Percentiles rank a stretch among this genome's conserved stretches.
phyloP scores from a whole-genome alignment of 2,888 invertebrate species.

The Patella depressa region DNA sequence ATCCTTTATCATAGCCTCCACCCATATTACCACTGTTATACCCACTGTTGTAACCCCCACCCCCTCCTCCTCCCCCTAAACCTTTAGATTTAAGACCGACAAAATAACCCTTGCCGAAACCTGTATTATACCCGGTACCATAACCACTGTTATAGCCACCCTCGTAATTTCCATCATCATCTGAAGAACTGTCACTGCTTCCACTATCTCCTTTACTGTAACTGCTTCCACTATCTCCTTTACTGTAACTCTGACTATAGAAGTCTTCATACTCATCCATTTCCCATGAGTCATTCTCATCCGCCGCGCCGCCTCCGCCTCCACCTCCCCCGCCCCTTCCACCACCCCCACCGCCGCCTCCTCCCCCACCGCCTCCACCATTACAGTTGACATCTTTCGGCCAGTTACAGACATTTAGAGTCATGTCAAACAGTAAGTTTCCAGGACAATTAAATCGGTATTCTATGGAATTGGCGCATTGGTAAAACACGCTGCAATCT shows the following conservation, averaged over 20 bases:
- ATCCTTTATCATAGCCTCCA: slow-evolving; percentile 16
- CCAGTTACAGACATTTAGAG: slow-evolving; percentile 24
- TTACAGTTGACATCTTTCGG: slow-evolving; percentile 20
- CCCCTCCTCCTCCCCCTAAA: slow-evolving; percentile 9
- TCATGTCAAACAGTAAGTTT: slow-evolving; percentile 19
- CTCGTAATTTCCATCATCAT: slow-evolving; percentile 23
- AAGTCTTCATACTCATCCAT: slow-evolving; percentile 9
- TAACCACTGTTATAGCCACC: slow-evolving; percentile 26
- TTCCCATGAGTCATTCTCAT: slow-evolving; percentile 18
- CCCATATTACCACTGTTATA: background rate
- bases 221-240: slow-evolving; percentile 35
- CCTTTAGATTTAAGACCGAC: background rate
- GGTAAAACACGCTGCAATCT: slow-evolving; percentile 22
- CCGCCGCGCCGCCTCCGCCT: slow-evolving; percentile 16
- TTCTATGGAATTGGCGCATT: slow-evolving; percentile 20
- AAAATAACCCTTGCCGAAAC: background rate
- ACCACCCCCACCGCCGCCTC: slow-evolving; percentile 5
- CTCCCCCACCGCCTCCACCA: background rate
- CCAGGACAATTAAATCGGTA: slow-evolving; percentile 22
- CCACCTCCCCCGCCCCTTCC: slow-evolving; percentile 21
- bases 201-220: slow-evolving; percentile 30
- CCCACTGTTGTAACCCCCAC: slow-evolving; percentile 15
- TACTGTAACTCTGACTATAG: slow-evolving; percentile 32
- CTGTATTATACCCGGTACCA: background rate
- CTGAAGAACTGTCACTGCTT: slow-evolving; percentile 21